Conservation (phyloP, 2,113 vertebrate genomes). For the Butastur rufipennis region DNA sequence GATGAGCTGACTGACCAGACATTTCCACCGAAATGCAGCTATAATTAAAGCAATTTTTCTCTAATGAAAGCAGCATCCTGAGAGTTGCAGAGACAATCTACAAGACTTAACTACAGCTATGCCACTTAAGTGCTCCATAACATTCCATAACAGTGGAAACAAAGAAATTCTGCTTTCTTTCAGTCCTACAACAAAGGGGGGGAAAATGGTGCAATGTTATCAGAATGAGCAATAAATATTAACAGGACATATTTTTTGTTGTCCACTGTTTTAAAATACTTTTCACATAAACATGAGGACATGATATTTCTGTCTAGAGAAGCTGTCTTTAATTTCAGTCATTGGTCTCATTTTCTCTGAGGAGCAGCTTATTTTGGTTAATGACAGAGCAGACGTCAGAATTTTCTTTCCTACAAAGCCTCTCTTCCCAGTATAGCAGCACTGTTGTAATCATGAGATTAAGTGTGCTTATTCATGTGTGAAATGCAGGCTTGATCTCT, state of each 20-base stretch:
- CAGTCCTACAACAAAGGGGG: rapidly evolving
- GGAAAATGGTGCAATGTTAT: rapidly evolving
- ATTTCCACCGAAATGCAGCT: not conserved
- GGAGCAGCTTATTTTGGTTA: slow-evolving; percentile 26
- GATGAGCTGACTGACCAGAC: not conserved
- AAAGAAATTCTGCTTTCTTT: not conserved
- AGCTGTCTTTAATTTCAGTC: not conserved
- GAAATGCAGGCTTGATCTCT: slow-evolving; percentile 82
- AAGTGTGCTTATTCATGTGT: slow-evolving; percentile 75
- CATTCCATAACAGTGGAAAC: not conserved
- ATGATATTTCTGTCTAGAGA: not conserved
- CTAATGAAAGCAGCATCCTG: not conserved
- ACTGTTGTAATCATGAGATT: slow-evolving; percentile 74
- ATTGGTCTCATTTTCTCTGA: not conserved
- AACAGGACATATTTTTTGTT: not conserved
- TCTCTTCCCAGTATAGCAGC: slow-evolving; percentile 60
- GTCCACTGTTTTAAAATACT: not conserved
- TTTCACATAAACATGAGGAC: not conserved
- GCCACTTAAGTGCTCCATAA: not conserved
- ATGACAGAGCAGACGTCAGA: slow-evolving; percentile 45
- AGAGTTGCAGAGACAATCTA: not conserved
- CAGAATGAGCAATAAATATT: not conserved
- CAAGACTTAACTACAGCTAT: not conserved
- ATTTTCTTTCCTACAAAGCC: not conserved
- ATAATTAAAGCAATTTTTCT: slow-evolving; percentile 5